These are phyloP conservation scores for Galeopsomyia nigrocyanea DNA, from an alignment of 2,888 invertebrate genomes.

Conservation along the genomic window DNA sequence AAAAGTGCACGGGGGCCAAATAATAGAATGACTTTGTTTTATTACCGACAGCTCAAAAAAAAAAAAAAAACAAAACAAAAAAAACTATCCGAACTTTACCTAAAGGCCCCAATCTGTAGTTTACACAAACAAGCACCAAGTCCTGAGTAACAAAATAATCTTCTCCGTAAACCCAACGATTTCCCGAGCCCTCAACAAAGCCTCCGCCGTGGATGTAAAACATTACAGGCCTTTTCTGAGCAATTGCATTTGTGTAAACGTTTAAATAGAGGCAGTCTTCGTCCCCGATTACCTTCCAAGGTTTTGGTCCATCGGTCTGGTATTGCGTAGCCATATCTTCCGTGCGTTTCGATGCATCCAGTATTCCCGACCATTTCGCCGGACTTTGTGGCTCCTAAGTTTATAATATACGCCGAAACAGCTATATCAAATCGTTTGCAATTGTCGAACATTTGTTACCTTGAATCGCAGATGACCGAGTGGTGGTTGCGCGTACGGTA, in stretches of 20 bases:
- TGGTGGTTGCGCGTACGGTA: constrained; percentile 67
- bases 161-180: constrained; percentile 44
- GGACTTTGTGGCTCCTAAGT: constrained; percentile 50
- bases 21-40: too few species aligned
- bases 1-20: too few species aligned
- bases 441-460: constrained; percentile 53
- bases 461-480: constrained; percentile 65
- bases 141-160: constrained; percentile 54
- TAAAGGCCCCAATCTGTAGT: constrained; percentile 52
- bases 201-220: constrained; percentile 56
- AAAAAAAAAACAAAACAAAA: too few species aligned
- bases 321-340: background rate
- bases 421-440: constrained; percentile 33
- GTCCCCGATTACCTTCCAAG: constrained; percentile 23
- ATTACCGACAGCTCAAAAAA: too few species aligned
- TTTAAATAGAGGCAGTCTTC: constrained; percentile 55
- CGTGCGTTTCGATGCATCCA: constrained; percentile 40
- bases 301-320: constrained; percentile 8
- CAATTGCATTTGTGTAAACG: constrained; percentile 48
- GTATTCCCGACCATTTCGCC: constrained; percentile 49
- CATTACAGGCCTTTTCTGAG: constrained; percentile 51
- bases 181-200: constrained; percentile 48
- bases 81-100: constrained; percentile 42
- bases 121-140: constrained; percentile 51
- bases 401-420: background rate